Percentiles rank a stretch among this genome's conserved stretches.
Evolutionary conservation across 2,797 vertebrate species (phyloP).

Genomic region (Sciaenops ocellatus): DNA sequence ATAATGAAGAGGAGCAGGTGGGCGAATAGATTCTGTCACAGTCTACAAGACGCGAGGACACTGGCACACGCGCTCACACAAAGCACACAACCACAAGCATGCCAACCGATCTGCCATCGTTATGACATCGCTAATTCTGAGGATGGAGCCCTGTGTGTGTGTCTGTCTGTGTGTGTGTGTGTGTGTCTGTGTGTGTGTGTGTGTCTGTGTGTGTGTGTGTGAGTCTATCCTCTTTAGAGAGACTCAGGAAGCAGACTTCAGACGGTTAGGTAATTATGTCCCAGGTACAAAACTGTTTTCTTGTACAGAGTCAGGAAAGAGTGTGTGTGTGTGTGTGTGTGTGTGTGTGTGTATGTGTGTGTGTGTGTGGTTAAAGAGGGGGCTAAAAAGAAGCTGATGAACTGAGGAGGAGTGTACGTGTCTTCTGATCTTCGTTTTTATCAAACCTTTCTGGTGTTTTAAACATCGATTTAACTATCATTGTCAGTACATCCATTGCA

Average conservation of each 20-base stretch:
- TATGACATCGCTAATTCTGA: conserved; percentile 51
- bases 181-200: conserved; percentile 25
- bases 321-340: background rate
- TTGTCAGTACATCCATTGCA: too few relatives aligned
- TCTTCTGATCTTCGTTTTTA: conserved; percentile 15
- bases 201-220: conserved; percentile 21
- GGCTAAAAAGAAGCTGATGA: background rate
- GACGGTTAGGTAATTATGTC: conserved; percentile 65
- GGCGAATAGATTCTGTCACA: conserved; percentile 75
- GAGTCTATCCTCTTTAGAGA: conserved; percentile 41
- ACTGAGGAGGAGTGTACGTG: background rate
- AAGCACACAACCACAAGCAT: conserved; percentile 18
- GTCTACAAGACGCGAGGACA: conserved; percentile 52
- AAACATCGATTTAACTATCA: background rate
- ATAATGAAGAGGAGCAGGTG: conserved; percentile 75
- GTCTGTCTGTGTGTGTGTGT: too few relatives aligned
- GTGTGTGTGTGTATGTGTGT: conserved; percentile 5
- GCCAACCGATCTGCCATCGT: conserved; percentile 50
- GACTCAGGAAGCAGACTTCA: conserved; percentile 47
- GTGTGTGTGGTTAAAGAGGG: background rate
- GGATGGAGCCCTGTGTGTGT: conserved; percentile 7
- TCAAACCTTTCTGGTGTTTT: background rate
- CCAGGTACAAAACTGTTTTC: conserved; percentile 48
- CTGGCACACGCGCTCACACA: background rate
- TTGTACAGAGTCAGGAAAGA: conserved; percentile 2